These are phyloP conservation scores for Cremastinae sp. DNA, from an alignment of 2,888 invertebrate species.

Conservation along the genomic window DNA sequence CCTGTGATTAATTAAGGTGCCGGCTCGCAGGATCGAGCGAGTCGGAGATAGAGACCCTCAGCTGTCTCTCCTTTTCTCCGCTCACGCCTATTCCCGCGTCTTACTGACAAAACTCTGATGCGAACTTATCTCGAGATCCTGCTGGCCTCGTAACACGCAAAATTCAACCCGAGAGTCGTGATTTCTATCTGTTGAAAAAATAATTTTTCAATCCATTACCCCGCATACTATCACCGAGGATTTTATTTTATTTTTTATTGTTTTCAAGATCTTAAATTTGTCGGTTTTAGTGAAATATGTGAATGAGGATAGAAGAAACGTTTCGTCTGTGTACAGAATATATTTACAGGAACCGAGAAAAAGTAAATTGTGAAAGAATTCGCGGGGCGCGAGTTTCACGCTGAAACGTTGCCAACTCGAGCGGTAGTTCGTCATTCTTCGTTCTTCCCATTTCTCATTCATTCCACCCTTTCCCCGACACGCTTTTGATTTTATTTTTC, in stretches of 20 bases:
- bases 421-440: constrained; percentile 53
- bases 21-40: constrained; percentile 43
- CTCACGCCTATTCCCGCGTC: background rate
- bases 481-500: constrained; percentile 2
- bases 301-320: too few relatives aligned
- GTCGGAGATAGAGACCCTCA: constrained; percentile 34
- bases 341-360: background rate
- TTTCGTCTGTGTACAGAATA: background rate
- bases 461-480: constrained; percentile 29
- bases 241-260: too few relatives aligned
- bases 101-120: constrained; percentile 22
- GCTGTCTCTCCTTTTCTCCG: constrained; percentile 2
- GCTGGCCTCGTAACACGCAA: constrained; percentile 49
- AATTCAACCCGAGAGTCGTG: constrained; percentile 30
- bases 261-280: too few relatives aligned
- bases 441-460: constrained; percentile 53
- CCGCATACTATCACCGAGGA: too few relatives aligned
- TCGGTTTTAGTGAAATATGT: too few relatives aligned
- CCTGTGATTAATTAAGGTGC: constrained; percentile 59
- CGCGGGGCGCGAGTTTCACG: constrained; percentile 5
- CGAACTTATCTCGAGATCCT: constrained; percentile 47
- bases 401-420: constrained; percentile 57
- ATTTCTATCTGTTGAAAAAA: constrained; percentile 32
- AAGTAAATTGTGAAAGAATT: background rate
- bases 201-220: too few relatives aligned